Evolutionary conservation across 2,797 vertebrate species (phyloP), one percentile per base, ranked within the genome.

Genomic region (Spinus pinus): DNA sequence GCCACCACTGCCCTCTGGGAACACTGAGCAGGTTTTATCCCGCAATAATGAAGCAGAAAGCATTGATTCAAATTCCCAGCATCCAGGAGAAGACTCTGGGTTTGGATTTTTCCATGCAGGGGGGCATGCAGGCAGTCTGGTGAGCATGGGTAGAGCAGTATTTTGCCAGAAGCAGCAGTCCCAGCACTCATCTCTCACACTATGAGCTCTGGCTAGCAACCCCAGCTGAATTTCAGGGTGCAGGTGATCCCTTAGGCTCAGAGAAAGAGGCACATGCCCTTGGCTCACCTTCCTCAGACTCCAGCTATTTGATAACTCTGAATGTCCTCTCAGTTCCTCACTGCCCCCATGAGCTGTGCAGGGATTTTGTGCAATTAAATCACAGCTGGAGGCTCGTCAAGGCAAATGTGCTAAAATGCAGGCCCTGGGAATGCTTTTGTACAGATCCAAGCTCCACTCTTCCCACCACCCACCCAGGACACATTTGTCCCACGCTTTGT

Each of bases 301-400:
- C 42, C 30, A 28, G 9, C 4, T 22, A 80, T 80, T 44, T 10
- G 20, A 0, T 22, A 74, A 35, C 6, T 41, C 28, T 6, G 16
- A 5, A 17, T 6, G 30, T 65, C 50, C 27, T 24, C 50, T 41
- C 62, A 17, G 28, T 33, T 70, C 60, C 64, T 60, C 81, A 13
- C 20, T 39, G 30, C 4, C 22, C 31, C 19, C 14, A 1, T 3
- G 22, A 1, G 20, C 57, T 35, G 1, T 0, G 3, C 2, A 10
- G 46, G 41, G 56, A 61, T 61, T 73, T 67, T 33, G 20, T 64
- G 60, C 39, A 8, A 46, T 28, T 44, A 84, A 95, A 62, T 61
- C n/a, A 23, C 75, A 62, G 35, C 39, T 86, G 21, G 28, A 62
- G 13, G 21, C 54, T 50, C 25, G 5, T 18, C 6, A 3, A 74